These are phyloP conservation scores for Saturnia pavonia DNA, from an alignment of 2,888 invertebrate species.

Conservation along the genomic window DNA sequence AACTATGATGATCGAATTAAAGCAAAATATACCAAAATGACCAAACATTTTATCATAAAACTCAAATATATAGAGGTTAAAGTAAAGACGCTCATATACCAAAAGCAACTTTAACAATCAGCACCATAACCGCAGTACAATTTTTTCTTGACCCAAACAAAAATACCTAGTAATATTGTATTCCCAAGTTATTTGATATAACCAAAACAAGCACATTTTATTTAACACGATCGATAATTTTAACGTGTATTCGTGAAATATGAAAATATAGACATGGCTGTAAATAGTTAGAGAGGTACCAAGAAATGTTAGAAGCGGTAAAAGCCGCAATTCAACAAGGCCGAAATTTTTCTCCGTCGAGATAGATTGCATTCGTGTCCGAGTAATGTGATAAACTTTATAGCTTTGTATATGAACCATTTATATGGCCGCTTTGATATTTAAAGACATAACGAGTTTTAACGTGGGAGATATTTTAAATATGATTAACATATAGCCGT, in stretches of 20 bases:
- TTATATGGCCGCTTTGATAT: slow-evolving; percentile 16
- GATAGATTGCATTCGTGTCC: slow-evolving; percentile 1
- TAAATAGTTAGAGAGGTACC: not conserved
- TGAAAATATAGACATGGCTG: slow-evolving; percentile 7
- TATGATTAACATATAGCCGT: slow-evolving; percentile 18
- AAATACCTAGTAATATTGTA: slow-evolving; percentile 21
- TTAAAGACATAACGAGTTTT: slow-evolving; percentile 18
- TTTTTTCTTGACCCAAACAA: not conserved
- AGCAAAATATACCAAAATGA: not conserved
- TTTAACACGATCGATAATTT: slow-evolving; percentile 13
- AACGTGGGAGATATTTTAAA: slow-evolving; percentile 14
- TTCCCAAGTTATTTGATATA: slow-evolving; percentile 20
- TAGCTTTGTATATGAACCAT: slow-evolving; percentile 4
- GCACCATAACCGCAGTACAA: not conserved
- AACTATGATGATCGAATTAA: not conserved
- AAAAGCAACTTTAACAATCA: not conserved
- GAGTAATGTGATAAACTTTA: slow-evolving; percentile 10
- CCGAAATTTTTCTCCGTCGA: slow-evolving; percentile 5
- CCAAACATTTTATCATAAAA: no score
- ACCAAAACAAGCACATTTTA: slow-evolving; percentile 21
- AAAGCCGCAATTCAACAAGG: slow-evolving; percentile 4
- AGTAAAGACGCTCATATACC: not conserved
- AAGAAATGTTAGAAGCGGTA: slow-evolving; percentile 10
- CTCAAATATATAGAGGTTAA: not conserved
- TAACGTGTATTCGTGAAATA: slow-evolving; percentile 10